Evolutionary conservation across 2,888 invertebrate species (phyloP).

Genomic region (Lampropteryx suffumata): DNA sequence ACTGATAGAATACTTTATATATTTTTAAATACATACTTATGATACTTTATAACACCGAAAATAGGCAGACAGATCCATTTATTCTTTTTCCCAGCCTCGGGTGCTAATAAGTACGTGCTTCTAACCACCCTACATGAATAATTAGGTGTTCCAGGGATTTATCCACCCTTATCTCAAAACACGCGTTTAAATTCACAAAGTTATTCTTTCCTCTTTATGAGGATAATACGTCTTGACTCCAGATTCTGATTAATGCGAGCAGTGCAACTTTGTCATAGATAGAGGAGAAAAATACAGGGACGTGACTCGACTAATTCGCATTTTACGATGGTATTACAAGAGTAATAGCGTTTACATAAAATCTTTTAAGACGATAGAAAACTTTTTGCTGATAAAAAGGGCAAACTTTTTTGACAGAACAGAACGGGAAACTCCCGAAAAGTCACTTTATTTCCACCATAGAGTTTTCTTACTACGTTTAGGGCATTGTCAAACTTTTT

Average conservation of each 20-base stretch:
- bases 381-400: slow-evolving; percentile 3
- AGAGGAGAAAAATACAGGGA: slow-evolving; percentile 78
- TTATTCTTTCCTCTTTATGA: slow-evolving; percentile 80
- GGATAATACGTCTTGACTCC: slow-evolving; percentile 77
- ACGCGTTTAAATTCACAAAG: slow-evolving; percentile 79
- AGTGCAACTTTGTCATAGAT: slow-evolving; percentile 78
- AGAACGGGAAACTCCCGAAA: neutral
- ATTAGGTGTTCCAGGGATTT: slow-evolving; percentile 78
- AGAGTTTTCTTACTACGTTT: neutral
- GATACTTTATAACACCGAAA: too few species aligned
- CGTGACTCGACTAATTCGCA: slow-evolving; percentile 77
- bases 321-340: slow-evolving; percentile 58
- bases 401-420: slow-evolving; percentile 1
- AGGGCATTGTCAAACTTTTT: neutral
- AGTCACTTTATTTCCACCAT: slow-evolving; percentile 1
- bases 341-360: slow-evolving; percentile 44
- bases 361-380: slow-evolving; percentile 31
- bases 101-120: slow-evolving; percentile 76
- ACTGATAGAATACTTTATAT: too few species aligned
- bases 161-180: slow-evolving; percentile 73
- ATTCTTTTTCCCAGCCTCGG: slow-evolving; percentile 62
- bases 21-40: too few species aligned
- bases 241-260: slow-evolving; percentile 80
- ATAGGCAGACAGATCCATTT: slow-evolving; percentile 25
- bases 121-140: slow-evolving; percentile 81